Evolutionary conservation across 2,113 vertebrate genomes (phyloP).

Genomic region (Ciconia stormi): DNA sequence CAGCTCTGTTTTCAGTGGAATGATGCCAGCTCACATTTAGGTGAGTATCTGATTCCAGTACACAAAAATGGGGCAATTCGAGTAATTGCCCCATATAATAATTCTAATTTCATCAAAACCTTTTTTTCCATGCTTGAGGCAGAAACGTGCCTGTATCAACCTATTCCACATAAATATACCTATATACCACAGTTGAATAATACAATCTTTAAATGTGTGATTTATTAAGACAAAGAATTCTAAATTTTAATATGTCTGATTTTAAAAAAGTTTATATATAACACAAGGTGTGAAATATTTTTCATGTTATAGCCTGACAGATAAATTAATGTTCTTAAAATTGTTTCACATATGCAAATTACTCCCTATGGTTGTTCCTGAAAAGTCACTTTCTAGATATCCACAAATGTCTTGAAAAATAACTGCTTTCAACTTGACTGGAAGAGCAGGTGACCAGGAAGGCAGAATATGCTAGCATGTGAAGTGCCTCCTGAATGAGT

Average conservation of each 20-base stretch:
- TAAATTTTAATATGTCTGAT: neutral
- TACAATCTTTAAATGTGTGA: neutral
- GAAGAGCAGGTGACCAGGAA: neutral
- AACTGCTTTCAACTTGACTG: neutral
- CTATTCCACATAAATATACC: neutral
- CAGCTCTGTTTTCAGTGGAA: slow-evolving; percentile 16
- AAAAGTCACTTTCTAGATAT: neutral
- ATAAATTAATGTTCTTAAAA: neutral
- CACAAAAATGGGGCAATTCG: neutral
- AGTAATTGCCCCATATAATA: neutral
- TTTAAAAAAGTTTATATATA: neutral
- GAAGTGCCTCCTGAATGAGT: neutral
- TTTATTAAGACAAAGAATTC: neutral
- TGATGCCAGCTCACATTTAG: neutral
- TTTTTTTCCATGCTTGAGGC: neutral
- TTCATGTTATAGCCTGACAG: neutral
- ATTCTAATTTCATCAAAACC: slow-evolving; percentile 14
- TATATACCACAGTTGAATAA: neutral
- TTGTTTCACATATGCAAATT: neutral
- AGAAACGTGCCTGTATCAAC: neutral
- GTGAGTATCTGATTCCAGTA: neutral
- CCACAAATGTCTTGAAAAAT: neutral
- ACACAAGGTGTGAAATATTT: neutral
- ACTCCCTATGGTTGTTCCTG: neutral
- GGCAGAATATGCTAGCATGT: neutral